Evolutionary conservation across 35 echinoderm and acorn worm genomes (phyloP).

Genomic region (Apostichopus californicus): DNA sequence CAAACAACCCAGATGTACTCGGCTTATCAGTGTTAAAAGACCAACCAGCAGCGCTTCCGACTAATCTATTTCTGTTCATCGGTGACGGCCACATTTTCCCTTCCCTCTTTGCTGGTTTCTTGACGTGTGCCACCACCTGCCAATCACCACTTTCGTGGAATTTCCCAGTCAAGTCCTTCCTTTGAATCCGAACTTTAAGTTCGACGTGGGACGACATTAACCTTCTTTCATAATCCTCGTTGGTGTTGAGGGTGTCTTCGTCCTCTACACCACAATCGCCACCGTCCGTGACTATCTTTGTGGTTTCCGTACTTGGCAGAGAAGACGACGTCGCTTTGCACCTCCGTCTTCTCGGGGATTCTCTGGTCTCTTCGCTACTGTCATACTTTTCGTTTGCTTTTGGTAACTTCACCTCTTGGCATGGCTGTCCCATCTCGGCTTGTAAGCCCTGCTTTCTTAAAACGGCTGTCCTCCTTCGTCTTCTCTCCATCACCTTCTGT

Average conservation of each 20-base stretch:
- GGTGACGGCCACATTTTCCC: not conserved
- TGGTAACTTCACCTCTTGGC: not conserved
- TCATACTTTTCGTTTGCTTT: not conserved
- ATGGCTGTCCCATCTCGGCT: not conserved
- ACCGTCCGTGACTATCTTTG: not conserved
- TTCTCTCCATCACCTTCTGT: constrained; percentile 44
- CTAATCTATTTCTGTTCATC: not conserved
- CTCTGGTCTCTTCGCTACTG: not conserved
- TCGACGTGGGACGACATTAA: constrained; percentile 8
- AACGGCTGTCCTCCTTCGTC: not conserved
- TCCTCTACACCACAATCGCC: not conserved
- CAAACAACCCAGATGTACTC: constrained; percentile 29
- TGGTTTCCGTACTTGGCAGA: not conserved
- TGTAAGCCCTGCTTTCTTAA: not conserved
- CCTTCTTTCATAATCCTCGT: not conserved
- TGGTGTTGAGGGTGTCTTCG: not conserved
- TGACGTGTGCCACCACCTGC: not conserved
- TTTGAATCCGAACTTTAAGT: constrained; percentile 40
- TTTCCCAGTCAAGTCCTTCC: constrained; percentile 13
- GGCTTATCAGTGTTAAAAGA: not conserved
- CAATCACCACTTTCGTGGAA: constrained; percentile 4
- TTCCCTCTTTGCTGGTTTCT: not conserved
- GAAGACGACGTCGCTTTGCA: not conserved
- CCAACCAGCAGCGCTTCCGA: not conserved
- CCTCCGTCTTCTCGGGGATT: not conserved